A percentile compares a stretch with the other conserved stretches of the same genome.
phyloP scores from a whole-genome alignment of 2,797 vertebrate genomes.

The Scyliorhinus canicula region DNA sequence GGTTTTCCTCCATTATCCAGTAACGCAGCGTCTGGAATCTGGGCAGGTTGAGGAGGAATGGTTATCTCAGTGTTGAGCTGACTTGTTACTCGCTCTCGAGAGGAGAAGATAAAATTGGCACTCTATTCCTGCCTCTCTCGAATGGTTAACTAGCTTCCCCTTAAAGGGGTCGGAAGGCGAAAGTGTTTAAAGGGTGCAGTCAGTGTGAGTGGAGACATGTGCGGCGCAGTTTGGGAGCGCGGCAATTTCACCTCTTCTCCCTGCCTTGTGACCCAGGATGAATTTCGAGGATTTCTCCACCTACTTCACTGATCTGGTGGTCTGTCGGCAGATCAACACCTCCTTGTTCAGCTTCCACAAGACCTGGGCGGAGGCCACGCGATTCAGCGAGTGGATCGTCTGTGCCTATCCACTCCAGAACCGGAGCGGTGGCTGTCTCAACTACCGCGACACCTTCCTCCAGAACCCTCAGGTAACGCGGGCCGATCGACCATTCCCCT shows the following conservation, averaged over 20 bases:
- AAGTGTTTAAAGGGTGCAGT: no score
- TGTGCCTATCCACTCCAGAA: constrained; percentile 54
- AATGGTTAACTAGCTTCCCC: no score
- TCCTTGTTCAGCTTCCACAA: constrained; percentile 57
- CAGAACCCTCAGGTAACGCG: constrained; percentile 67
- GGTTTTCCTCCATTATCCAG: no score
- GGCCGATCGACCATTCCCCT: background rate
- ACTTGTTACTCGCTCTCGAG: no score
- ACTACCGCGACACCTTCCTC: constrained; percentile 69
- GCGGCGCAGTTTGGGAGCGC: no score
- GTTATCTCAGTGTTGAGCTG: no score
- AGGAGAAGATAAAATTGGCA: no score
- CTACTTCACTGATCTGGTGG: constrained; percentile 70
- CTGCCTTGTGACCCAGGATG: constrained; percentile 59
- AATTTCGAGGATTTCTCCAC: constrained; percentile 68
- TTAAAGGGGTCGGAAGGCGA: background rate
- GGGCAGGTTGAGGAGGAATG: no score
- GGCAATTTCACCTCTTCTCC: background rate
- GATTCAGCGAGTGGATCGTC: constrained; percentile 57
- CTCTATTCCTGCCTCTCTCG: background rate
- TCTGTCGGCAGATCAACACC: constrained; percentile 64
- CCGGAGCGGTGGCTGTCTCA: constrained; percentile 71
- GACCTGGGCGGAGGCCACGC: constrained; percentile 60
- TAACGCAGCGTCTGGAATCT: no score
- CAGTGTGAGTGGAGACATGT: no score